Percentiles rank a stretch among this genome's conserved stretches.
Evolutionary conservation across 2,113 vertebrate species (phyloP).

Genomic region (Fregata magnificens): DNA sequence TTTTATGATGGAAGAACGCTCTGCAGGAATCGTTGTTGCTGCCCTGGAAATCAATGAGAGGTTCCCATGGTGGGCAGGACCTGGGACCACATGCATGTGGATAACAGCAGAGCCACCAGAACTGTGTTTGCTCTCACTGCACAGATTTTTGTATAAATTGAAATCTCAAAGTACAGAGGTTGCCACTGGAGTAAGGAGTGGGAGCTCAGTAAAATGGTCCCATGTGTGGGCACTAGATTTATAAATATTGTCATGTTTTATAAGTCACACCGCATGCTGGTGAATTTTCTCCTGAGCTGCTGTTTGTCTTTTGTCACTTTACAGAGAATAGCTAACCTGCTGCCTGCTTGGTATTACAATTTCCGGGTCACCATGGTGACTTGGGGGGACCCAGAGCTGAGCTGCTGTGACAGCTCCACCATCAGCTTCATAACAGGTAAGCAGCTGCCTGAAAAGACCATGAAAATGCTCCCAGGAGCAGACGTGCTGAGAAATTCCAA

Average conservation of each 20-base stretch:
- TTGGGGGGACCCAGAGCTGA: slow-evolving; percentile 90
- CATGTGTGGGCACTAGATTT: fast-evolving
- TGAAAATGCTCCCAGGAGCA: not conserved
- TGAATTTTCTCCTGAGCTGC: not conserved
- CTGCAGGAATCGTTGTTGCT: fast-evolving
- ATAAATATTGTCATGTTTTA: not conserved
- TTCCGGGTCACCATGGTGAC: slow-evolving; percentile 96
- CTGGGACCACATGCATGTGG: fast-evolving
- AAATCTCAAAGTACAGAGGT: not conserved
- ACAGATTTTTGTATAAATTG: not conserved
- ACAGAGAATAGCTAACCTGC: slow-evolving; percentile 88
- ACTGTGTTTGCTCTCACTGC: not conserved
- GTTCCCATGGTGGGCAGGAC: fast-evolving
- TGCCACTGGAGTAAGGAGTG: not conserved
- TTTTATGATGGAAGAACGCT: not conserved
- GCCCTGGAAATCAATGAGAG: not conserved
- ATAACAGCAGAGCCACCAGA: not conserved
- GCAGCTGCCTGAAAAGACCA: not conserved
- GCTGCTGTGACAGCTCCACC: slow-evolving; percentile 91
- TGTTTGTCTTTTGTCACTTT: not conserved
- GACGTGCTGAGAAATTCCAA: not conserved
- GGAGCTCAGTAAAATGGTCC: not conserved
- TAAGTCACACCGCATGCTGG: not conserved
- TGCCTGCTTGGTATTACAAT: slow-evolving; percentile 96
- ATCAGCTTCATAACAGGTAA: slow-evolving; percentile 93